Conservation (phyloP, 2,113 vertebrate genomes). For the Scophthalmus maximus region DNA sequence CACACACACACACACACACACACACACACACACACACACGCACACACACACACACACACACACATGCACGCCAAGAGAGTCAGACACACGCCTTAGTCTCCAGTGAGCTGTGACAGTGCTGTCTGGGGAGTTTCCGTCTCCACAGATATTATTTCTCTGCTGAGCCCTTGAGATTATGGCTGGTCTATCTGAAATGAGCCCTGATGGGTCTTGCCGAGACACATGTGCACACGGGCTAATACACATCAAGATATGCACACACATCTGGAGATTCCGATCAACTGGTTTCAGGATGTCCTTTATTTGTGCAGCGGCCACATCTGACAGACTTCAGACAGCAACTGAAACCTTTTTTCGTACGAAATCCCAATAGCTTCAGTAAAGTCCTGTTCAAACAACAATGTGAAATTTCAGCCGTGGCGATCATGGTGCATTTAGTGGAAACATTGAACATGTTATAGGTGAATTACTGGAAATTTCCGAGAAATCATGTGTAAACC, state of each 20-base stretch:
- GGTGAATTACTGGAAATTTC: no score
- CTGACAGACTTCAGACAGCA: slow-evolving; percentile 5
- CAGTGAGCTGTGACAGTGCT: slow-evolving; percentile 37
- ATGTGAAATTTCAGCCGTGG: no score
- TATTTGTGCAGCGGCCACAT: slow-evolving; percentile 28
- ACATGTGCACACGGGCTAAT: slow-evolving; percentile 4
- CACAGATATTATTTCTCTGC: slow-evolving; percentile 33
- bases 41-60: slow-evolving; percentile 15
- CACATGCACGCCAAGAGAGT: neutral
- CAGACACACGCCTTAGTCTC: slow-evolving; percentile 13
- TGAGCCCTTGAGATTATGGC: slow-evolving; percentile 10
- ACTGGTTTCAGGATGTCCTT: slow-evolving; percentile 19
- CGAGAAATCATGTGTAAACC: no score
- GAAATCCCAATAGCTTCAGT: slow-evolving; percentile 19
- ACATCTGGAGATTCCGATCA: slow-evolving; percentile 19
- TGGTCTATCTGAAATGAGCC: slow-evolving; percentile 20
- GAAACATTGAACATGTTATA: no score
- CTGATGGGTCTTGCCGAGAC: neutral
- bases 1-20: slow-evolving; percentile 2
- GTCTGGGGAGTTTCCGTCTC: slow-evolving; percentile 48
- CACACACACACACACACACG: slow-evolving; percentile 7
- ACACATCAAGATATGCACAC: neutral
- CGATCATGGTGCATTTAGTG: no score
- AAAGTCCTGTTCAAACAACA: neutral
- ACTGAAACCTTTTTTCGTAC: neutral